Conservation (phyloP, 2,797 vertebrate genomes). For the Channallabes apus region DNA sequence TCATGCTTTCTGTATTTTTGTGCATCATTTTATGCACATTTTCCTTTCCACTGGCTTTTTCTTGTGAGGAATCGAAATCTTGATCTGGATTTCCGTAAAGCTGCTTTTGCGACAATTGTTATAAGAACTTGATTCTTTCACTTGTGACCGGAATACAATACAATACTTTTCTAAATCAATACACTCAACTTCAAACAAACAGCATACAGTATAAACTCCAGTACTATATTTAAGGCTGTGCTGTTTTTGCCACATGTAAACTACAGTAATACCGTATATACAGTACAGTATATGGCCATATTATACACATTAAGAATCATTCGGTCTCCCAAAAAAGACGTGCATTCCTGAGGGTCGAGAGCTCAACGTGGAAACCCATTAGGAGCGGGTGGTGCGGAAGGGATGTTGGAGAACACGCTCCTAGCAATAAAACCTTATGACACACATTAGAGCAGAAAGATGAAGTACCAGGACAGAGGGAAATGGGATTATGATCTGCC, state of each 20-base stretch:
- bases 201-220: too few species aligned
- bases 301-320: slow-evolving; percentile 1
- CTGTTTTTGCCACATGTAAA: too few species aligned
- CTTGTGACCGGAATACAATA: background rate
- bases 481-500: slow-evolving; percentile 75
- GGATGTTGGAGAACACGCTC: slow-evolving; percentile 52
- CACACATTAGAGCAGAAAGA: slow-evolving; percentile 70
- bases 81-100: background rate
- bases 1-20: background rate
- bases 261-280: too few species aligned
- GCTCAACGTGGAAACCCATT: slow-evolving; percentile 53
- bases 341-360: slow-evolving; percentile 51
- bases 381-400: slow-evolving; percentile 48
- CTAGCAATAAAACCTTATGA: slow-evolving; percentile 68
- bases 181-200: too few species aligned
- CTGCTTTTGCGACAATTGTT: background rate
- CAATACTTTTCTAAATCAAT: too few species aligned
- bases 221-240: too few species aligned
- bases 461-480: slow-evolving; percentile 63
- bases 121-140: too few species aligned
- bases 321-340: slow-evolving; percentile 48
- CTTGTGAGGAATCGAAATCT: background rate
- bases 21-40: background rate
- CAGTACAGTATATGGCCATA: background rate
- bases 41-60: background rate